Conservation (phyloP, 2,888 invertebrate species). For the Drosophila diplacantha region DNA sequence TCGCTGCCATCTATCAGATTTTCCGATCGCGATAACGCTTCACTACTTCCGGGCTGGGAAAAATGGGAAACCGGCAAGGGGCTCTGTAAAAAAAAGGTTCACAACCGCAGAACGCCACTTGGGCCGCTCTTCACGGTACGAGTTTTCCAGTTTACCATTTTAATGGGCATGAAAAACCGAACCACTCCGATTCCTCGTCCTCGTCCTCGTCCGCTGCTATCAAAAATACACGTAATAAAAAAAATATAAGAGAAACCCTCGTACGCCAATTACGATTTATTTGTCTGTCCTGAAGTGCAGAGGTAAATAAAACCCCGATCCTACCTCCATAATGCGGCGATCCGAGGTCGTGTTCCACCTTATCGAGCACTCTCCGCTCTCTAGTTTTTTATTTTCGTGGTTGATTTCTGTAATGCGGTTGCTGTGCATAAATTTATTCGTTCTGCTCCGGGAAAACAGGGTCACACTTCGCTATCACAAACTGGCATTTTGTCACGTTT, state of each 20-base stretch:
- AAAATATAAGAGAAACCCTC: constrained; percentile 43
- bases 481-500: constrained; percentile 69
- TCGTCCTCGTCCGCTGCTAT: constrained; percentile 29
- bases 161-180: constrained; percentile 33
- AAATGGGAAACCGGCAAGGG: constrained; percentile 8
- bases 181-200: constrained; percentile 17
- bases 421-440: constrained; percentile 39
- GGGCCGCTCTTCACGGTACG: constrained; percentile 40
- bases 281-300: constrained; percentile 62
- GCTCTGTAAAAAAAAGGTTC: constrained; percentile 15
- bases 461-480: constrained; percentile 51
- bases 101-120: constrained; percentile 53
- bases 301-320: constrained; percentile 53
- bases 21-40: constrained; percentile 47
- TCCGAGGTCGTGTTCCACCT: constrained; percentile 48
- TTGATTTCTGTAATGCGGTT: constrained; percentile 22
- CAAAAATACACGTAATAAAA: constrained; percentile 41
- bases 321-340: constrained; percentile 39
- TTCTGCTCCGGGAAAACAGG: constrained; percentile 37
- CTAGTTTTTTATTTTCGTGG: constrained; percentile 36
- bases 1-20: constrained; percentile 49
- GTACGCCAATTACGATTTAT: constrained; percentile 71
- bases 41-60: constrained; percentile 47
- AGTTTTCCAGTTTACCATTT: constrained; percentile 39
- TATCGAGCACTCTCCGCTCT: constrained; percentile 43